These are phyloP conservation scores for Cheilosia variabilis DNA, from an alignment of 2,888 invertebrate genomes.

Conservation along the genomic window DNA sequence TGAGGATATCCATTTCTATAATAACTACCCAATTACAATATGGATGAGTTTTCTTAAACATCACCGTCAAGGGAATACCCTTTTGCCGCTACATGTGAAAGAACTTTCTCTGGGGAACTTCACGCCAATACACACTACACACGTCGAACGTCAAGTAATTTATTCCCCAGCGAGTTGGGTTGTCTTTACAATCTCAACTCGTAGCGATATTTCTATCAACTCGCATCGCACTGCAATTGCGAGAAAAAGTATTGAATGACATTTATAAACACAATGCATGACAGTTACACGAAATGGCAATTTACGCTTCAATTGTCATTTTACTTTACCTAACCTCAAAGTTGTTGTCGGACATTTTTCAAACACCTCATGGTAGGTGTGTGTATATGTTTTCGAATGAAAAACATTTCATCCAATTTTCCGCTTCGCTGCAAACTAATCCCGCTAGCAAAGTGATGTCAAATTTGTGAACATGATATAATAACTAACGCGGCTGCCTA, in stretches of 20 bases:
- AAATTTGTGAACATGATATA: slow-evolving; percentile 51
- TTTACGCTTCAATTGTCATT: slow-evolving; percentile 39
- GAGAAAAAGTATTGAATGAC: slow-evolving; percentile 6
- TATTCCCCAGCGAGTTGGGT: slow-evolving; percentile 29
- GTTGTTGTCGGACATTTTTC: no score
- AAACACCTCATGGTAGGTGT: not conserved
- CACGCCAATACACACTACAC: not conserved
- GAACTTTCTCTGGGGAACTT: slow-evolving; percentile 10
- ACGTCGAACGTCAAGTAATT: slow-evolving; percentile 18
- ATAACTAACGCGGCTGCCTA: slow-evolving; percentile 10
- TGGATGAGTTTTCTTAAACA: slow-evolving; percentile 3
- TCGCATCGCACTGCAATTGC: not conserved
- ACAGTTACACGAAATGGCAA: slow-evolving; percentile 48
- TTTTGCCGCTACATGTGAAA: slow-evolving; percentile 1
- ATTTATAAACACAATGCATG: slow-evolving; percentile 7
- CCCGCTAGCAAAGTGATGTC: slow-evolving; percentile 26
- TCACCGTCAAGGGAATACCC: slow-evolving; percentile 29
- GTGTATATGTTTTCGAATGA: not conserved
- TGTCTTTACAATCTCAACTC: slow-evolving; percentile 8
- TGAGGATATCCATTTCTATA: not conserved
- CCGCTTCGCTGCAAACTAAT: slow-evolving; percentile 43
- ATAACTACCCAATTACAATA: not conserved
- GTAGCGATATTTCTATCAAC: slow-evolving; percentile 25
- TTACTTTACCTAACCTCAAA: slow-evolving; percentile 18
- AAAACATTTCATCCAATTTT: slow-evolving; percentile 18